Base-by-base conservation (phyloP, 2,113 vertebrate species). In the Sphaerodactylus townsendi region DNA sequence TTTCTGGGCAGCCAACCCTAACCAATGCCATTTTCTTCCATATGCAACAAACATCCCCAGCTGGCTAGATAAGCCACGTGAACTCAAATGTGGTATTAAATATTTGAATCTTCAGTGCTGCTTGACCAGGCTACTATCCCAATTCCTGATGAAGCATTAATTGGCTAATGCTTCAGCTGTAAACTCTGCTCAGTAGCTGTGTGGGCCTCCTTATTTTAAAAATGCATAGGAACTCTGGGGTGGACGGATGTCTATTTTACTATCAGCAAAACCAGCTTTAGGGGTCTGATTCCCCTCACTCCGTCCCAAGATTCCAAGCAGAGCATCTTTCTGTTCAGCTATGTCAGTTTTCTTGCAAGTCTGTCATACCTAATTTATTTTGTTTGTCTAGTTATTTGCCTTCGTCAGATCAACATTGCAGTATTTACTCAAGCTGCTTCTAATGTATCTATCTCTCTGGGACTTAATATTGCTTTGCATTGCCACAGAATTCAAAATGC, bases 351-450 rank as follows among this genome's bases (percentile, higher is more conserved):
- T 74, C 77, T 41, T 75, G 37, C 77, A 87, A 86, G 74, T 2
- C 33, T 79, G 10, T 5, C 0, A 9, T 8, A 82, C 86, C 65
- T 76, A 13, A 53, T 73, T 77, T 69, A 53, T 13, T 69, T 4
- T 84, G 50, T 69, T 72, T 68, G 13, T 71, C 44, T 66, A 3
- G 28, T 71, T 53, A 72, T 50, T 59, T 79, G 33, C 28, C 66
- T 3, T 21, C 83, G 35, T 84, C 81, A 86, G 72, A 86, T 46
- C 37, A 85, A 10, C 11, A 25, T 79, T 87, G 85, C 69, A 87
- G 19, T 66, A 83, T 75, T 85, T 90, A 79, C 48, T 23, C 23
- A 64, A 71, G 11, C 1, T 1, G 84, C 77, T 84, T 78, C 37
- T 3, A 17, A 83, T 64, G 70, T 79, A 10, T 41, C 17, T 65